A percentile compares a stretch with the other conserved stretches of the same genome.
Conservation (phyloP, 2,888 invertebrate species). For the Limnephilus lunatus region DNA sequence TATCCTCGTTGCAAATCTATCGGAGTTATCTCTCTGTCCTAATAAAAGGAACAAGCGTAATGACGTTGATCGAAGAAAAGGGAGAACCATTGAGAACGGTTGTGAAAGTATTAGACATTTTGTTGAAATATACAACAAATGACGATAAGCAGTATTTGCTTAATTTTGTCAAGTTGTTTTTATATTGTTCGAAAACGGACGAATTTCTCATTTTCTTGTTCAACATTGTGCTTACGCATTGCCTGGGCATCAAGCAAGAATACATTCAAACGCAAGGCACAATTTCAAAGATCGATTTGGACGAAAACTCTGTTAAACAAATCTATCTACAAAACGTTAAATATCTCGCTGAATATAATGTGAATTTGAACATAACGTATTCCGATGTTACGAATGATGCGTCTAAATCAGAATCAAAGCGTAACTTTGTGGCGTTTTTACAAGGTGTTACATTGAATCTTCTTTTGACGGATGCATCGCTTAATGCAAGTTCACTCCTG, state of each 20-base stretch:
- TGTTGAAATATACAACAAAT: conserved; percentile 71
- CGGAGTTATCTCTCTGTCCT: conserved; percentile 54
- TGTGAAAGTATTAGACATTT: conserved; percentile 73
- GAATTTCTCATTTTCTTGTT: conserved; percentile 74
- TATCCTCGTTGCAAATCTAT: conserved; percentile 64
- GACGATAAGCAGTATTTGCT: conserved; percentile 69
- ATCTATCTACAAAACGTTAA: conserved; percentile 70
- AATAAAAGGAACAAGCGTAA: conserved; percentile 50
- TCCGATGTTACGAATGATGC: conserved; percentile 73
- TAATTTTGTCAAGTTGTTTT: conserved; percentile 73
- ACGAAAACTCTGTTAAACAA: conserved; percentile 67
- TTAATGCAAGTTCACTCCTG: conserved; percentile 71
- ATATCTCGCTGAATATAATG: conserved; percentile 71
- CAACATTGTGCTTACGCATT: conserved; percentile 72
- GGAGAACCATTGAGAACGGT: conserved; percentile 75
- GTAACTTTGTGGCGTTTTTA: conserved; percentile 72
- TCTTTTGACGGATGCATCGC: conserved; percentile 72
- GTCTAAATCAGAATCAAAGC: conserved; percentile 73
- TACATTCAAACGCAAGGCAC: conserved; percentile 72
- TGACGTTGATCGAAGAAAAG: conserved; percentile 71
- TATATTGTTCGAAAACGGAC: conserved; percentile 72
- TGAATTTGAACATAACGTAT: conserved; percentile 72
- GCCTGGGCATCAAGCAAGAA: conserved; percentile 71
- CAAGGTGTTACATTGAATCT: conserved; percentile 73
- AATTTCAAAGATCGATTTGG: conserved; percentile 70